Evolutionary conservation across 2,888 invertebrate species (phyloP).

Genomic region (Pristionchus fissidentatus): DNA sequence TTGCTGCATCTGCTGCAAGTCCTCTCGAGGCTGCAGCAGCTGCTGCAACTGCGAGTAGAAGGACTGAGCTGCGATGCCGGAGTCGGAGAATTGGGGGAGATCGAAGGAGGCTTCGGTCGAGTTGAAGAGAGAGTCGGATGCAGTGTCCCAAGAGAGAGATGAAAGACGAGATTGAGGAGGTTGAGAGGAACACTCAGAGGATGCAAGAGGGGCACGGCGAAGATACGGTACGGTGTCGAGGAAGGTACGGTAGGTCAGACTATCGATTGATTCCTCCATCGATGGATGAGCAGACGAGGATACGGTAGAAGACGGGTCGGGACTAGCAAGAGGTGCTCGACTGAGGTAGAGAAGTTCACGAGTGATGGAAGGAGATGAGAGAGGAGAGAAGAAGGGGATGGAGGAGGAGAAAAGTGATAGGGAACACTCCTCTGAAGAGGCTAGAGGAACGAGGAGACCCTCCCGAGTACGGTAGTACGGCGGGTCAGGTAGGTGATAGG

Average conservation of each 20-base stretch:
- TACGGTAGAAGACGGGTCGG: not conserved
- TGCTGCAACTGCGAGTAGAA: slow-evolving; percentile 31
- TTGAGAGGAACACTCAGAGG: not conserved
- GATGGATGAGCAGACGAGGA: not conserved
- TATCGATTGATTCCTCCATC: not conserved
- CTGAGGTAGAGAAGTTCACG: not conserved
- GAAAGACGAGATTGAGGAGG: not conserved
- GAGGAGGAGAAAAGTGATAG: slow-evolving; percentile 19
- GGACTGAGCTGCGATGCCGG: slow-evolving; percentile 9
- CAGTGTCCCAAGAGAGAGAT: slow-evolving; percentile 19
- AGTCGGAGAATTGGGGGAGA: slow-evolving; percentile 34
- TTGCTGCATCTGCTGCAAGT: slow-evolving; percentile 19
- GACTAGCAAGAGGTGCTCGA: slow-evolving; percentile 28
- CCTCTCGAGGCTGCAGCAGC: not conserved
- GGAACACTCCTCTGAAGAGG: slow-evolving; percentile 26
- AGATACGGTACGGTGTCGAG: slow-evolving; percentile 10
- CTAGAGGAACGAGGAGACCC: not conserved
- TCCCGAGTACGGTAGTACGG: not conserved
- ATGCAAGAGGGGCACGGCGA: not conserved
- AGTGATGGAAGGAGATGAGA: slow-evolving; percentile 19
- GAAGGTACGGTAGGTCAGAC: not conserved
- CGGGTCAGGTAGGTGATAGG: not conserved
- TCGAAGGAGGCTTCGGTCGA: slow-evolving; percentile 18
- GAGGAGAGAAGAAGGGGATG: slow-evolving; percentile 22
- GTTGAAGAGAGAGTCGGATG: slow-evolving; percentile 36